These are phyloP conservation scores for Smutsia gigantea DNA, from an alignment of 2,797 vertebrate genomes.

Conservation along the genomic window DNA sequence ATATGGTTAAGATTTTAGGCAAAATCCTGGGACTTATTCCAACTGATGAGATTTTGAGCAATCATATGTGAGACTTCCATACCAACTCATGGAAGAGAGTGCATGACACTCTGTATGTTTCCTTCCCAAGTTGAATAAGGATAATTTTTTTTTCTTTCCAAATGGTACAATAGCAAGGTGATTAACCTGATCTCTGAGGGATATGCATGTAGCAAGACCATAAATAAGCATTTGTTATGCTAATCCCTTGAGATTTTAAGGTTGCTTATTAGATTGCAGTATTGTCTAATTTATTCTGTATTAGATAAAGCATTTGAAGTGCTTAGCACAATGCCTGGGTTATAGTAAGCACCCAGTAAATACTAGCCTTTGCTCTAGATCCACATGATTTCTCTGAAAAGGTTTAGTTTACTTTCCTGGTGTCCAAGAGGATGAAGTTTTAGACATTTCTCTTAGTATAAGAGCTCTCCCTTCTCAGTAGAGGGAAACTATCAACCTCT, in stretches of 20 bases:
- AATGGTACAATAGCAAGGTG: neutral
- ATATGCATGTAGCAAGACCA: neutral
- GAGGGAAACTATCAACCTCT: constrained; percentile 36
- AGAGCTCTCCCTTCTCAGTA: neutral
- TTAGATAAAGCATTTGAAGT: neutral
- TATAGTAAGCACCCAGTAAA: neutral
- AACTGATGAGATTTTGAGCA: neutral
- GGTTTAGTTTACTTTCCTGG: neutral
- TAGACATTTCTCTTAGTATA: neutral
- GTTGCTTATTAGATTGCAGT: neutral
- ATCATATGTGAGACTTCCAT: neutral
- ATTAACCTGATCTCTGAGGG: neutral
- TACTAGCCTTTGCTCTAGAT: neutral
- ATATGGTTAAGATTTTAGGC: neutral
- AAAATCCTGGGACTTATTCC: neutral
- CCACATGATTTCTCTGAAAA: neutral
- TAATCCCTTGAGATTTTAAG: neutral
- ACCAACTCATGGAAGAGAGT: neutral
- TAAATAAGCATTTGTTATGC: neutral
- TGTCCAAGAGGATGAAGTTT: neutral
- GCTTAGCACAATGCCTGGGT: neutral
- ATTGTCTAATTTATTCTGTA: neutral
- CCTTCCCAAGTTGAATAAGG: neutral
- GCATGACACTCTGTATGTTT: neutral
- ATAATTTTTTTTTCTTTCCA: neutral